Evolutionary conservation across 2,888 invertebrate genomes (phyloP).

Genomic region (Phyto melanocephala): DNA sequence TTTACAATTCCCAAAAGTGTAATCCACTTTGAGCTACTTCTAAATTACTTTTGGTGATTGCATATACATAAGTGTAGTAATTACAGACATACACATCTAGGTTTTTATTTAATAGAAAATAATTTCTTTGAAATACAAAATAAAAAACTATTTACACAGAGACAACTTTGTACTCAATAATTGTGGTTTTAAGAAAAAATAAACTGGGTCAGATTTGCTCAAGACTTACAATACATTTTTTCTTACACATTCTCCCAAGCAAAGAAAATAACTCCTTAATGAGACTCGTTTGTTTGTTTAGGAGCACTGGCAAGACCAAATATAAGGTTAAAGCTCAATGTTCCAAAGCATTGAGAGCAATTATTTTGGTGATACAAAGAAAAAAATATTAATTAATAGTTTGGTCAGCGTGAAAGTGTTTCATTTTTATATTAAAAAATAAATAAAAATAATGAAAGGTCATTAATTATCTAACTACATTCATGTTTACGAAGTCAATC

Average conservation of each 20-base stretch:
- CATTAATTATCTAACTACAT: constrained; percentile 17
- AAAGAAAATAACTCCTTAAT: constrained; percentile 15
- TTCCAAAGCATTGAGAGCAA: not conserved
- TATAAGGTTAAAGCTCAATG: not conserved
- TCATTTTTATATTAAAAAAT: constrained; percentile 19
- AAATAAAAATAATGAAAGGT: constrained; percentile 6
- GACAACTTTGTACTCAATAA: too few species aligned
- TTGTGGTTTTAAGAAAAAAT: too few species aligned
- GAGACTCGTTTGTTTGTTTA: constrained; percentile 35
- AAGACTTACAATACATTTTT: constrained; percentile 10
- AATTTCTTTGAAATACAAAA: too few species aligned
- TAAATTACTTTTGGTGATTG: too few species aligned
- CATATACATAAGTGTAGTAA: too few species aligned
- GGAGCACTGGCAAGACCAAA: too few species aligned
- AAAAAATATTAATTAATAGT: not conserved
- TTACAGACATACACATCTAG: too few species aligned
- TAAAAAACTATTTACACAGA: too few species aligned
- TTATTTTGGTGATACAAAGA: not conserved
- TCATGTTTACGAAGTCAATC: not conserved
- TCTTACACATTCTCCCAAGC: not conserved
- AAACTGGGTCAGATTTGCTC: constrained; percentile 21
- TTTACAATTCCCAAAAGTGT: too few species aligned
- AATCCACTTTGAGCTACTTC: too few species aligned
- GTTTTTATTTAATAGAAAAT: too few species aligned
- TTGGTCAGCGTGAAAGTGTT: constrained; percentile 43